These are phyloP conservation scores for Trichoplusia ni DNA, from an alignment of 1,140 invertebrate species.

Conservation along the genomic window DNA sequence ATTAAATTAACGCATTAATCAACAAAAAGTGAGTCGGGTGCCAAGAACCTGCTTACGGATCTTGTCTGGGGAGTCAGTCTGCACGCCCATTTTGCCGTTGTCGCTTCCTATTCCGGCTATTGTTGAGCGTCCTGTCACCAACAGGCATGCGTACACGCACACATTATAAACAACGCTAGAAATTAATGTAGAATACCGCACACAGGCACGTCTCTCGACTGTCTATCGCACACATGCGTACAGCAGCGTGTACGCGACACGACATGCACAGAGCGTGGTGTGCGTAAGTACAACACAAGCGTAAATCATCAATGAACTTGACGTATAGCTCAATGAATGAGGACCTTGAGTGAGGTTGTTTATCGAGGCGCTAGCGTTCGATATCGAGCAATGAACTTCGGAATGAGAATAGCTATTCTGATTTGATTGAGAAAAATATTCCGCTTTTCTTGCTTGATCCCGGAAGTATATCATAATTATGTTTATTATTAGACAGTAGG, in stretches of 20 bases:
- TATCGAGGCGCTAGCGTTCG: constrained; percentile 49
- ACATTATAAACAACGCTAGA: constrained; percentile 44
- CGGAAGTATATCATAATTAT: not conserved
- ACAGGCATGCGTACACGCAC: constrained; percentile 62
- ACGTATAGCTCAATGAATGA: constrained; percentile 62
- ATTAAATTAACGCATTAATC: constrained; percentile 41
- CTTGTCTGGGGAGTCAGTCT: constrained; percentile 67
- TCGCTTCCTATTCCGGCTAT: constrained; percentile 79
- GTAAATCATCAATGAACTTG: constrained; percentile 67
- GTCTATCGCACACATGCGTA: constrained; percentile 33
- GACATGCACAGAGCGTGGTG: constrained; percentile 19
- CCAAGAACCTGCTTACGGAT: constrained; percentile 69
- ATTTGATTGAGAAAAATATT: constrained; percentile 18
- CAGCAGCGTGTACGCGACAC: constrained; percentile 26
- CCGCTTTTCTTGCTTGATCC: not conserved
- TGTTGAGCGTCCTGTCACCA: constrained; percentile 75
- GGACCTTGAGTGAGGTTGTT: constrained; percentile 68
- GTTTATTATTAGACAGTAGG: not conserved
- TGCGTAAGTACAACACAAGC: constrained; percentile 48
- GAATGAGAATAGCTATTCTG: constrained; percentile 5
- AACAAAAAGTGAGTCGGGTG: constrained; percentile 48
- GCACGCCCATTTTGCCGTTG: constrained; percentile 69
- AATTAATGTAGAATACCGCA: constrained; percentile 40
- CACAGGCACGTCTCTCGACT: constrained; percentile 11
- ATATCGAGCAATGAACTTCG: constrained; percentile 60